Conservation (phyloP, 2,113 vertebrate genomes). For the Sinocyclocheilus anshuiensis region DNA sequence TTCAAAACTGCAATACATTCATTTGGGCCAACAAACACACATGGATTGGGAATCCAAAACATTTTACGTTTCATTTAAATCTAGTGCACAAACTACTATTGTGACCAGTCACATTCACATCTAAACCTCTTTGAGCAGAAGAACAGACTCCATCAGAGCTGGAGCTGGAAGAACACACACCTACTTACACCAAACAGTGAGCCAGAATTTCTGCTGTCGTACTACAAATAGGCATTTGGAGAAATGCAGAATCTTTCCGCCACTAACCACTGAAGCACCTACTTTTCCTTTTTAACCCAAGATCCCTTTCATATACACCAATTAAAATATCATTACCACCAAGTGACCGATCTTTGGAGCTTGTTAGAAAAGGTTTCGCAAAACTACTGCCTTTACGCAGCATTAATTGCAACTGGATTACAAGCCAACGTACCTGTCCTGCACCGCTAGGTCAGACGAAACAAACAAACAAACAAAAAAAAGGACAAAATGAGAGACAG, state of each 20-base stretch:
- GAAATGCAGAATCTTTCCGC: constrained; percentile 37
- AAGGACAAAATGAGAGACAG: background rate
- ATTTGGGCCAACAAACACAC: constrained; percentile 20
- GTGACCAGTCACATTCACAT: constrained; percentile 9
- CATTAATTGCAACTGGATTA: constrained; percentile 31
- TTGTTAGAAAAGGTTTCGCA: constrained; percentile 38
- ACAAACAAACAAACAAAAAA: background rate
- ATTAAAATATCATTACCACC: background rate
- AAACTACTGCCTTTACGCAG: background rate
- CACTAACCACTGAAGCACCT: constrained; percentile 66
- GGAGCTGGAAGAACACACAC: background rate
- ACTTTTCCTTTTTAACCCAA: constrained; percentile 57
- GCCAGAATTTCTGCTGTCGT: background rate
- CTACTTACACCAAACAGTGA: background rate
- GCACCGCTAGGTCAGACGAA: background rate
- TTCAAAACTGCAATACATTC: constrained; percentile 34
- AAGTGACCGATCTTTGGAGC: constrained; percentile 5
- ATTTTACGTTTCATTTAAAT: constrained; percentile 6
- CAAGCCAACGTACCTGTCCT: constrained; percentile 4
- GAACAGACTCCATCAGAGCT: background rate
- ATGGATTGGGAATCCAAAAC: constrained; percentile 1
- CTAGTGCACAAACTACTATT: background rate
- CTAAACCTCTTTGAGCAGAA: background rate
- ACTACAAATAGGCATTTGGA: constrained; percentile 5
- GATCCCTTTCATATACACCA: background rate